Evolutionary conservation across 2,113 vertebrate species (phyloP), one percentile per base, ranked within the genome.

Genomic region (Trogon melanurus): DNA sequence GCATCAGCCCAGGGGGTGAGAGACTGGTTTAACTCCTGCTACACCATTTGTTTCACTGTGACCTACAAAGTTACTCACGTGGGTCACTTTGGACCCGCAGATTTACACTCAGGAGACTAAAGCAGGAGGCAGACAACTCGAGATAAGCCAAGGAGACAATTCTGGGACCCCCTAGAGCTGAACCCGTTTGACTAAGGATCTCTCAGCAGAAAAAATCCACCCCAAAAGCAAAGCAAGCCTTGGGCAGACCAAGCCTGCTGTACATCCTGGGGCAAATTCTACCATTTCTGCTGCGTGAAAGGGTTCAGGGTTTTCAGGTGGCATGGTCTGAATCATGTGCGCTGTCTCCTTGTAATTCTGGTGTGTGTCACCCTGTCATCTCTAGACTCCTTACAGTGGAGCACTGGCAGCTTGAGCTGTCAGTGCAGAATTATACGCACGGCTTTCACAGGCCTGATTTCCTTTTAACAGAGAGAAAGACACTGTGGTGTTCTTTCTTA

Each of bases 211-310:
- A 69, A 72, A 65, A 6, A n/a, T 16, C 62, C 82, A 57, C 12
- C 50, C 71, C 36, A 14, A 45, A 15, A 48, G 62, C 23, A 21
- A 34, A 71, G 20, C 0, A 1, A 85, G 66, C 56, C 72, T 51
- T 1, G 0, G 41, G 50, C 75, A 64, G 64, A 6, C 11, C n/a
- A 2, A 41, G 41, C 41, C 53, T 79, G 53, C 71, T 56, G 6
- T 29, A 2, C 6, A 3, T 16, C 53, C 65, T 13, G 48, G 3
- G 73, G 16, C 19, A 41, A n/a, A 34, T 5, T 8, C 54, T 4
- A 20, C 6, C 67, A 1, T 0, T 3, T 18, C 13, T 1, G 0
- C 38, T 51, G 1, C 1, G 18, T 17, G 62, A 23, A 22, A 50
- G 45, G 30, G 36, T 41, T 91, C 32, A 8, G 61, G 56, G 53